phyloP scores from a whole-genome alignment of 2,888 invertebrate species.

The Phaonia tiefii region DNA sequence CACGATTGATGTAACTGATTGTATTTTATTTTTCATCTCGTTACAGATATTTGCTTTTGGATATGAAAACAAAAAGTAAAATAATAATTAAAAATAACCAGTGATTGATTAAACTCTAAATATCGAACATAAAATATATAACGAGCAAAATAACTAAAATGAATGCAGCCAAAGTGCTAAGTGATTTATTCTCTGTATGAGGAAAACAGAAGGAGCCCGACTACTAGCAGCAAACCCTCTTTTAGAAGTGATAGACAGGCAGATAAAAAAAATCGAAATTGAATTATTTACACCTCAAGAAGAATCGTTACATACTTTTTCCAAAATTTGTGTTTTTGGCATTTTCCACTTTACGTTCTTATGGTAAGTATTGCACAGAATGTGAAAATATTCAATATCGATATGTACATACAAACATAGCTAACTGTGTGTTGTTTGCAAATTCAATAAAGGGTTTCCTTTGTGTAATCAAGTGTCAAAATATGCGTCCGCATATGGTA shows the following conservation, averaged over 20 bases:
- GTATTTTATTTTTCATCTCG: not conserved
- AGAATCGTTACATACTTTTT: slow-evolving; percentile 62
- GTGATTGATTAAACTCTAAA: not conserved
- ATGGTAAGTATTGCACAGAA: slow-evolving; percentile 57
- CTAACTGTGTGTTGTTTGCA: slow-evolving; percentile 33
- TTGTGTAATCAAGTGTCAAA: slow-evolving; percentile 60
- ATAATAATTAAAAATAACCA: not conserved
- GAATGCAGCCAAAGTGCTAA: not conserved
- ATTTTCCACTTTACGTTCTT: slow-evolving; percentile 70
- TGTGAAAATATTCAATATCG: not conserved
- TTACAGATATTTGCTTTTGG: slow-evolving; percentile 11
- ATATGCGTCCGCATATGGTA: slow-evolving; percentile 9
- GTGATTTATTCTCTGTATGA: slow-evolving; percentile 9
- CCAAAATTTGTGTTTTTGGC: slow-evolving; percentile 65
- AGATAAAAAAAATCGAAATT: slow-evolving; percentile 41
- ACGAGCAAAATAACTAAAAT: not conserved
- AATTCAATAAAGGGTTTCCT: slow-evolving; percentile 45
- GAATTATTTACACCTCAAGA: slow-evolving; percentile 64
- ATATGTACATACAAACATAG: not conserved
- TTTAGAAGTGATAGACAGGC: slow-evolving; percentile 51
- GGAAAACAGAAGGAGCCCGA: slow-evolving; percentile 10
- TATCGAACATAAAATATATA: not conserved
- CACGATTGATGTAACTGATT: not conserved
- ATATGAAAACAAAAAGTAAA: not conserved
- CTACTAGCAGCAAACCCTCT: slow-evolving; percentile 50